A percentile compares a stretch with the other conserved stretches of the same genome.
Conservation (phyloP, 2,888 invertebrate species). For the Rhorus exstirpatorius region DNA sequence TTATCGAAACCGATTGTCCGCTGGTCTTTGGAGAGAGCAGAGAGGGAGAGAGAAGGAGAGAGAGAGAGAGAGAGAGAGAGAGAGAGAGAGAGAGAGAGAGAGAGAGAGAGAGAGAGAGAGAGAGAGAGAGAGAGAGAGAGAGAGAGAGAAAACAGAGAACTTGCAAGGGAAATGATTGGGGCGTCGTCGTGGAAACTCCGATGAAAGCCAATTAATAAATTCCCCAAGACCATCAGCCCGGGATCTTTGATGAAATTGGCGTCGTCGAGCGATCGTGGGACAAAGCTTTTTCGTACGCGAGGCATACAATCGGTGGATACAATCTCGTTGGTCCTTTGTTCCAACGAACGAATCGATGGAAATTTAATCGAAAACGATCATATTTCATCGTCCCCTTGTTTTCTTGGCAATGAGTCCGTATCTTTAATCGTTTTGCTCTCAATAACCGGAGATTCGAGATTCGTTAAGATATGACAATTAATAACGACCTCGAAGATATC, state of each 20-base stretch:
- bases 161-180: conserved; percentile 12
- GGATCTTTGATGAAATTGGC: conserved; percentile 65
- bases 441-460: not conserved
- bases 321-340: conserved; percentile 46
- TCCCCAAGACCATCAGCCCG: conserved; percentile 36
- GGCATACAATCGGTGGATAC: conserved; percentile 32
- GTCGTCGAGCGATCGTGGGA: conserved; percentile 26
- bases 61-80: not conserved
- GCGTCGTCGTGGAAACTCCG: conserved; percentile 48
- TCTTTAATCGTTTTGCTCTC: conserved; percentile 3
- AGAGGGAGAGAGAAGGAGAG: not conserved
- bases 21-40: not conserved
- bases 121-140: not conserved
- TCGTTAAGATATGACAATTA: not conserved
- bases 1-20: conserved; percentile 18
- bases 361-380: conserved; percentile 49
- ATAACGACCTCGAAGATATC: too few species aligned
- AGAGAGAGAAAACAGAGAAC: not conserved
- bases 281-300: conserved; percentile 40
- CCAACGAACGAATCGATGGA: conserved; percentile 21
- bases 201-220: conserved; percentile 69
- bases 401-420: not conserved
- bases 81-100: not conserved
- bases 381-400: not conserved
- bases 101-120: not conserved